Evolutionary conservation across 2,888 invertebrate species (phyloP), one percentile per base, ranked within the genome.

Genomic region (Parelbella ahira): DNA sequence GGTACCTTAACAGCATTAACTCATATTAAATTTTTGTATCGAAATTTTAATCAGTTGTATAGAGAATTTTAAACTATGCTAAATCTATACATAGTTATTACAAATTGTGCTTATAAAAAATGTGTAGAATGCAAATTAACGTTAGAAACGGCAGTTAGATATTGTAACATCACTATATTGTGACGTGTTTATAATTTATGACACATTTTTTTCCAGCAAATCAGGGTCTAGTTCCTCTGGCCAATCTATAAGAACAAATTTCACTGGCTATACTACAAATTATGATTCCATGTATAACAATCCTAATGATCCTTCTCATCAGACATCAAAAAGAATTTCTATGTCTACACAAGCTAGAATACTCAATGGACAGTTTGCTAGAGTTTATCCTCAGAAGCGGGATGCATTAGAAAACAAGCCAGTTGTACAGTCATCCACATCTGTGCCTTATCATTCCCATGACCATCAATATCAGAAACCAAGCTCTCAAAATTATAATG

Each of bases 401-500:
- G 82, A 83, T 29, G 53, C 69, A 28, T 34, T 60, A 1, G 81
- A 83, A 48, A 72, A 54, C 23, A 79, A 78, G 57, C 44, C 56
- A 8, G 61, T 70, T 2, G 11, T 28, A 11, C 42, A 34, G 12
- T 5, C 37, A 19, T 58, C 75, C 21, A 55, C 71, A 5, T 56
- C 76, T 45, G 72, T 64, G 58, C 72, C 82, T 55, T 87, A 84
- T 48, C 72, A 72, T 2, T 74, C 83, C 23, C 81, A 86, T 45
- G 88, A 88, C 47, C 88, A 88, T 51, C 86, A 84, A 45, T 88
- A 88, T 47, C 88, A 88, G 51, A 88, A 88, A 56, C 68, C 81
- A 2, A 42, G 60, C 10, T 58, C 72, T 8, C 48, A 60, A 20
- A 74, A 65, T 47, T 86, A 72, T 44, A 86, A 80, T 45, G 81